Conservation (phyloP, 2,797 vertebrate genomes). For the Dermochelys coriacea region DNA sequence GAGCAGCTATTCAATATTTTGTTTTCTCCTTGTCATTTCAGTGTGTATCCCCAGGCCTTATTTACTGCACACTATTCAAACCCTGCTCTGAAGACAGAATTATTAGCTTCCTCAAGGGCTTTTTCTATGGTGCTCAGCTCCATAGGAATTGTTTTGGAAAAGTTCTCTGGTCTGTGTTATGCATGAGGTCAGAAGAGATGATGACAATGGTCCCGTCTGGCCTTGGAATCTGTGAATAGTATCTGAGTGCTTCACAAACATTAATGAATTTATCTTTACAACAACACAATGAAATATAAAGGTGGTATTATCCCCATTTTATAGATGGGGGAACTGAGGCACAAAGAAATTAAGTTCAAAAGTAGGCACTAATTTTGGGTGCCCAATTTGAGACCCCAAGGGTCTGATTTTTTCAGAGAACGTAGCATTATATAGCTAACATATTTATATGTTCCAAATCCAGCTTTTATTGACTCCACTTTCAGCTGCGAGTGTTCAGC, state of each 20-base stretch:
- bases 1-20: fast-evolving
- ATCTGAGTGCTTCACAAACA: not conserved
- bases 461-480: not conserved
- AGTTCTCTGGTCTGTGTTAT: too few relatives aligned
- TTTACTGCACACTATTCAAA: not conserved
- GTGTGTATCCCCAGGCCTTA: not conserved
- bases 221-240: not conserved
- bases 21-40: not conserved
- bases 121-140: not conserved
- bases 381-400: not conserved
- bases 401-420: conserved; percentile 25
- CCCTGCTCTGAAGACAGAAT: not conserved
- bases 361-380: not conserved
- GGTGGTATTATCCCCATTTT: not conserved
- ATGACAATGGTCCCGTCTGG: too few relatives aligned
- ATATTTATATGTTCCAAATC: not conserved
- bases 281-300: not conserved
- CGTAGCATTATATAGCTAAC: not conserved
- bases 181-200: too few relatives aligned
- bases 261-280: not conserved
- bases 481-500: not conserved
- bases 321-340: not conserved
- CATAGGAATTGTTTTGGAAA: too few relatives aligned
- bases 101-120: fast-evolving
- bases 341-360: conserved; percentile 6